Evolutionary conservation across 2,888 invertebrate species (phyloP).

Genomic region (Platerodrilus igneus): DNA sequence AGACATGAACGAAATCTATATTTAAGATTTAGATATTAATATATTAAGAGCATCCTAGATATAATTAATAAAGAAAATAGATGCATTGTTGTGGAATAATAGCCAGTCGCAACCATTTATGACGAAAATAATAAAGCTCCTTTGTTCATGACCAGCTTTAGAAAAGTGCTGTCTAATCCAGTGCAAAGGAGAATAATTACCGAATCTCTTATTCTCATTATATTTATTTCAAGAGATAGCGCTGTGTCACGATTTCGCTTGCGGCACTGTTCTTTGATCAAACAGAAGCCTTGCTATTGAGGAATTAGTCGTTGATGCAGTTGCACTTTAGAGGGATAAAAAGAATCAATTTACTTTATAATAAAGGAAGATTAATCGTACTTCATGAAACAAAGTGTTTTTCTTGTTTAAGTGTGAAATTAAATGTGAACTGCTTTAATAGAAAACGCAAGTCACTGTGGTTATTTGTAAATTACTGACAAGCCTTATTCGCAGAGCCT

Average conservation of each 20-base stretch:
- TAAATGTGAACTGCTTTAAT: no score
- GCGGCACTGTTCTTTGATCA: slow-evolving; percentile 23
- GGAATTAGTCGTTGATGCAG: slow-evolving; percentile 21
- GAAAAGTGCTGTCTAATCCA: slow-evolving; percentile 35
- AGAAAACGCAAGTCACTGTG: no score
- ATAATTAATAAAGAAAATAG: slow-evolving; percentile 22
- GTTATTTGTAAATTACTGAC: no score
- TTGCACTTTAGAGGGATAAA: slow-evolving; percentile 22
- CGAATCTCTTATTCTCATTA: slow-evolving; percentile 26
- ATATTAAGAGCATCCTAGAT: no score
- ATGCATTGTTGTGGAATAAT: slow-evolving; percentile 29
- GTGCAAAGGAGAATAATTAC: slow-evolving; percentile 34
- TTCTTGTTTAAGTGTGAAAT: no score
- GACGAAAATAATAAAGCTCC: slow-evolving; percentile 31
- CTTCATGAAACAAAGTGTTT: no score
- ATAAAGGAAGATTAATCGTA: no score
- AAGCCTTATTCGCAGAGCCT: no score
- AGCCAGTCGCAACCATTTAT: slow-evolving; percentile 32
- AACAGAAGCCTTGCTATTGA: slow-evolving; percentile 22
- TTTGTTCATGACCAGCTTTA: slow-evolving; percentile 28
- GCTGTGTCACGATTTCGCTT: slow-evolving; percentile 24
- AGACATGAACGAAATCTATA: slow-evolving; percentile 33
- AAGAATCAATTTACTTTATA: slow-evolving; percentile 30
- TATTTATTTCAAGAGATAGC: slow-evolving; percentile 22
- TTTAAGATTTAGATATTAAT: no score